These are phyloP conservation scores for Thryonomys swinderianus DNA, from an alignment of 2,113 vertebrate genomes.

Conservation along the genomic window DNA sequence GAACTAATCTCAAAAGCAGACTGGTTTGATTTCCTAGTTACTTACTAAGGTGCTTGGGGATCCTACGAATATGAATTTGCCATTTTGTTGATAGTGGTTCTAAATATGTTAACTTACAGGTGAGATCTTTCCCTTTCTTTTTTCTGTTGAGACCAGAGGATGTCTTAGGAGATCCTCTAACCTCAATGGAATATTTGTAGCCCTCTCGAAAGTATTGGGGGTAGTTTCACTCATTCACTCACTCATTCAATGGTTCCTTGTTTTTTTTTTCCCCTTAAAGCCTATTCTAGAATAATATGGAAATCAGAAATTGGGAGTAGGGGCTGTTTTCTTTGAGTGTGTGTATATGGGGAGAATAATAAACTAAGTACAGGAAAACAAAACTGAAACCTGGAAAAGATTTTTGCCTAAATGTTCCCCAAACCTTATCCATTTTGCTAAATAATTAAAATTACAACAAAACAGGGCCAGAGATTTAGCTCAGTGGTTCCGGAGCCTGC, in stretches of 20 bases:
- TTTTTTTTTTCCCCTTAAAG: neutral
- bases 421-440: conserved; percentile 31
- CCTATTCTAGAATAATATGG: conserved; percentile 24
- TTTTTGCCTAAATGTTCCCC: neutral
- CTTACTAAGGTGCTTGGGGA: conserved; percentile 42
- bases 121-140: conserved; percentile 39
- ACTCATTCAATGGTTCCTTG: neutral
- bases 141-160: neutral
- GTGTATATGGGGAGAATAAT: neutral
- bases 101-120: conserved; percentile 46
- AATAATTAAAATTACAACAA: conserved; percentile 50
- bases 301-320: neutral
- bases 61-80: conserved; percentile 51
- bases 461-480: no score
- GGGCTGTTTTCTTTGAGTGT: neutral
- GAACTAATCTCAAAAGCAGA: conserved; percentile 52
- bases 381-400: conserved; percentile 1
- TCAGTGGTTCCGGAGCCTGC: no score
- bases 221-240: neutral
- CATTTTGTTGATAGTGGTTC: conserved; percentile 30
- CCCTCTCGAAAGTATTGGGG: conserved; percentile 23
- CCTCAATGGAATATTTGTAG: conserved; percentile 1
- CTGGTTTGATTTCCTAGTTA: conserved; percentile 40
- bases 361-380: conserved; percentile 25
- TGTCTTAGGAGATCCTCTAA: neutral